Base-by-base conservation (phyloP, 1,140 invertebrate species). In the Saccostrea cuccullata region DNA sequence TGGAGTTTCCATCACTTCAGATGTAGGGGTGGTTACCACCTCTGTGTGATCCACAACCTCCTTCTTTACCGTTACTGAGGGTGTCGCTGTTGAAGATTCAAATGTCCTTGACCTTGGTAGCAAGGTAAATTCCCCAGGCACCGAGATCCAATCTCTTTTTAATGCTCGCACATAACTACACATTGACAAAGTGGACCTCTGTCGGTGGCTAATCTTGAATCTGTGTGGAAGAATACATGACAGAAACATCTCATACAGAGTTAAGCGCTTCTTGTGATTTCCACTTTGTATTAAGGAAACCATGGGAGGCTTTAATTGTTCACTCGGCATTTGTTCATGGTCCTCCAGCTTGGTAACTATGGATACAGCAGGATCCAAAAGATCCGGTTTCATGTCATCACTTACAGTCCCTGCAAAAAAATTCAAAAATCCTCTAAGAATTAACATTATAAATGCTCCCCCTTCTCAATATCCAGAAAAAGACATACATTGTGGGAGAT, bases 261-360 rank as follows among this genome's bases (percentile, higher is more conserved):
- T 15, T 15, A 26, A 15, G 12, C 9, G 26, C 70, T 77, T 77
- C 4, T 23, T 12, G 8, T 15, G 9, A 77, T 77, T 26, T 1
- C 56, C 85, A 47, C 77, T 86, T 26, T 88, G 67, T n/a, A 91
- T 73, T 9, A 91, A 84, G 0, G 88, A 89, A 23, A 90, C 90
- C 40, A 90, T 17, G 17, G 77, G 56, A 47, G 88, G 84, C 30
- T 86, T 86, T 2, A 82, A 23, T 30, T 88, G 67, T 55, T 90
- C 90, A 90, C 88, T 91, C 55, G 91, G 91, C 17, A 92, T 55
- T 87, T 93, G 93, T 83, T 93, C 93, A 84, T 90, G 87, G 55
- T 93, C 93, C 36, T 89, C 90, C n/a, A 93, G 87, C 67, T 93
- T 93, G 55, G 91, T 93, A 8, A 93, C 91, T 30, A 93, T 92